Conservation (phyloP, 2,113 vertebrate species). For the Malurus cyaneus region DNA sequence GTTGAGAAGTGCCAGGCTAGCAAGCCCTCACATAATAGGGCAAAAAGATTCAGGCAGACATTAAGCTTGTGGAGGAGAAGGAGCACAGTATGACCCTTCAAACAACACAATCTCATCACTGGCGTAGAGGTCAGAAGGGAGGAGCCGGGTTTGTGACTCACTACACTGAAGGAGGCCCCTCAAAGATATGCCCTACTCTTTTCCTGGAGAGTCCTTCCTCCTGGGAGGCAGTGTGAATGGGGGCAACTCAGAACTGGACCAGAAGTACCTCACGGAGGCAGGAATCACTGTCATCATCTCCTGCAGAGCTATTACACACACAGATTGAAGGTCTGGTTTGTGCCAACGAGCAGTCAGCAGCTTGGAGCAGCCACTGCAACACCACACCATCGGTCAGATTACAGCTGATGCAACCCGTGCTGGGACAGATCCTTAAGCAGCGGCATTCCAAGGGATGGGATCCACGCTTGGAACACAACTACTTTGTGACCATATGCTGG, state of each 20-base stretch:
- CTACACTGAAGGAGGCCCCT: background rate
- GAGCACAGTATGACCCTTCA: background rate
- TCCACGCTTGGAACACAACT: accelerated
- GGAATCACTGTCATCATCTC: background rate
- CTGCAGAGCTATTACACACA: accelerated
- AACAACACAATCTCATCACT: background rate
- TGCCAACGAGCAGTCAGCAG: background rate
- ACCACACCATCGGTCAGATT: background rate
- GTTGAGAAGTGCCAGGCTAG: background rate
- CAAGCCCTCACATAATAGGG: accelerated
- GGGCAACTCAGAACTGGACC: background rate
- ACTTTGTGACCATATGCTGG: background rate
- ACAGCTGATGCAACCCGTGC: background rate
- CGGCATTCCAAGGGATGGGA: accelerated
- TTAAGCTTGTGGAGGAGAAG: background rate
- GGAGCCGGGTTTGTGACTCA: background rate
- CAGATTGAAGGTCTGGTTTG: background rate
- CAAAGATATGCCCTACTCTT: background rate
- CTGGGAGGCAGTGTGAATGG: background rate
- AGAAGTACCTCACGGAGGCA: background rate
- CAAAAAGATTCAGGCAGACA: background rate
- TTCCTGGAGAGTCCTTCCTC: background rate
- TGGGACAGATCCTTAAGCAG: background rate
- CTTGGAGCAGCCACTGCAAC: background rate
- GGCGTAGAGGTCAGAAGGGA: background rate